phyloP scores from a whole-genome alignment of 2,113 vertebrate species.

The Hemiprocne comata region DNA sequence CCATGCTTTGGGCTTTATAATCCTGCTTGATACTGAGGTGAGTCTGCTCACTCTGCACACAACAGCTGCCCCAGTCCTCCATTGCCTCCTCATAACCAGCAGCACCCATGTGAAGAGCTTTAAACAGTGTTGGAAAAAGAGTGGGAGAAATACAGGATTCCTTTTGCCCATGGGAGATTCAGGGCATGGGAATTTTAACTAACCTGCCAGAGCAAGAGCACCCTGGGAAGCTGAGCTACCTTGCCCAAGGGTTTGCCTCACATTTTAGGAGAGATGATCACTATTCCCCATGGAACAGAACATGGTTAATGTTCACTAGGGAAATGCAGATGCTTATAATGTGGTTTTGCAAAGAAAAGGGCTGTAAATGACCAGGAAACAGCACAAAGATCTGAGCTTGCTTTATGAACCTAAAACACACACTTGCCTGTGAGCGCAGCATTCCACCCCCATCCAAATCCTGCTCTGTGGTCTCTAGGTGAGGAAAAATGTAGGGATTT shows the following conservation, averaged over 20 bases:
- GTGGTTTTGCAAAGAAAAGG: background rate
- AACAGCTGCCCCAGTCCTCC: background rate
- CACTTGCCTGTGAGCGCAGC: background rate
- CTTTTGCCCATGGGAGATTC: background rate
- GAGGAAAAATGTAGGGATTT: background rate
- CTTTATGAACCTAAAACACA: background rate
- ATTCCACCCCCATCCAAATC: background rate
- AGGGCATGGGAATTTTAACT: conserved; percentile 12
- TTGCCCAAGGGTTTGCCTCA: background rate
- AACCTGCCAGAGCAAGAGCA: conserved; percentile 35
- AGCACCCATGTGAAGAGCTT: background rate
- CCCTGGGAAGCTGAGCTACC: conserved; percentile 4
- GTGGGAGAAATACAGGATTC: background rate
- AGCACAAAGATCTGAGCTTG: background rate
- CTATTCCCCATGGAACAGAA: background rate
- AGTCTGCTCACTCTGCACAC: background rate
- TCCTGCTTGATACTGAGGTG: background rate
- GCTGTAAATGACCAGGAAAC: background rate
- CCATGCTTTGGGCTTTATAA: background rate
- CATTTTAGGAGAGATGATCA: background rate
- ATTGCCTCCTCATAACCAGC: background rate
- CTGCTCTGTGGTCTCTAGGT: background rate
- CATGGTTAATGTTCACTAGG: background rate
- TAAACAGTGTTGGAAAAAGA: background rate
- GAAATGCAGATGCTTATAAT: background rate